Base-by-base conservation (phyloP, 2,797 vertebrate genomes). In the Cyprinella venusta region DNA sequence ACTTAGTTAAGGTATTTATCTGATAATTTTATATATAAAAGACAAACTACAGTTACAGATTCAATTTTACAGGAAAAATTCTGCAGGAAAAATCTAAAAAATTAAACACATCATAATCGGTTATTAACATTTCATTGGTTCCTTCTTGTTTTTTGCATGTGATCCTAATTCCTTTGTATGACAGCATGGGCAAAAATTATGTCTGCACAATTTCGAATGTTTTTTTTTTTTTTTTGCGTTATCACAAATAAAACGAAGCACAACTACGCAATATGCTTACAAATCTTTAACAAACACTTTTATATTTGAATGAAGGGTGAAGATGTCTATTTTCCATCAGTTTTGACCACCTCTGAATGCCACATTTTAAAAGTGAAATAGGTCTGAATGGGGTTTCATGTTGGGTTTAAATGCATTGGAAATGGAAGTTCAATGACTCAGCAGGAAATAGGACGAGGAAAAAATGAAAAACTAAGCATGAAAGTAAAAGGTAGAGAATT, bases 401-500 rank as follows among this genome's bases (percentile, higher is more conserved):
- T 63, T 72, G 52, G 63, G 12, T 65, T n/a, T 52, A 74, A 24
- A 71, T 67, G 36, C 38, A 61, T 70, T 24, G 9, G 3, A 71
- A 77, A 19, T 33, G 30, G 15, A 59, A 38, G 40, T 69, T 68
- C 24, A 69, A 9, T 54, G 63, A 67, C 76, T 79, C 45, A 19
- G 7, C 63, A 52, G 36, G 45, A 52, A 52, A 64, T 40, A 82
- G 48, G 33, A 67, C 1, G 6, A 76, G 80, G 42, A 56, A 54
- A 13, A 40, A 38, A 59, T 45, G 12, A 33, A 71, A 81, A 70
- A 77, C 64, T 59, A 69, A 78, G 26, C 81, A 45, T 82, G 50
- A 76, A 36, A 82, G 70, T 70, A 83, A 38, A 77, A 48, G 75
- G 13, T 40, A 70, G 21, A 61, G 64, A 70, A 65, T 15, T 70